phyloP scores from a whole-genome alignment of 64 coral and sea anemone species.

The Montipora efflorescens region DNA sequence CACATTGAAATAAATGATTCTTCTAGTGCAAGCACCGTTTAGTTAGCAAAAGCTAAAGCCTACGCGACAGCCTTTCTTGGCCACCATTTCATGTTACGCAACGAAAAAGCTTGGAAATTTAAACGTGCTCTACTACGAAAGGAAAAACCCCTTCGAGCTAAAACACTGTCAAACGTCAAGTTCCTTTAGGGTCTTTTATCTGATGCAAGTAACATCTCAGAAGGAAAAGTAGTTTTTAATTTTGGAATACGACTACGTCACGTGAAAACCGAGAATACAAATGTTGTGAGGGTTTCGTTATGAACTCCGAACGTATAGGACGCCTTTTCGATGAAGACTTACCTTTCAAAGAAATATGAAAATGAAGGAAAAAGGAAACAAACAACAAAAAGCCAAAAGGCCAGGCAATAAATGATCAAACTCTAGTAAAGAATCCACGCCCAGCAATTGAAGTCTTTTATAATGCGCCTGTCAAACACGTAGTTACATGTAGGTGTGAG shows the following conservation, averaged over 20 bases:
- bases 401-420: too few species aligned
- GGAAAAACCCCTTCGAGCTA: not conserved
- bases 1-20: not conserved
- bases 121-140: not conserved
- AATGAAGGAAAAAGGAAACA: too few species aligned
- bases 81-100: not conserved
- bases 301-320: too few species aligned
- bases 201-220: not conserved
- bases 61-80: too few species aligned
- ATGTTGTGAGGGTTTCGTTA: not conserved
- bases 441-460: too few species aligned
- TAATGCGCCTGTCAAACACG: too few species aligned
- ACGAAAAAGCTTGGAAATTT: not conserved
- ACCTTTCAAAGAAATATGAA: too few species aligned
- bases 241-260: slow-evolving; percentile 10
- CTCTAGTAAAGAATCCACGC: too few species aligned
- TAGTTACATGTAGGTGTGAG: too few species aligned
- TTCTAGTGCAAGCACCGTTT: slow-evolving; percentile 3
- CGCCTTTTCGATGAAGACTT: too few species aligned
- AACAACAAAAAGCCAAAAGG: too few species aligned
- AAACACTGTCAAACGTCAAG: slow-evolving; percentile 1
- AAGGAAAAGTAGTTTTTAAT: not conserved
- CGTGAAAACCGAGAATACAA: not conserved
- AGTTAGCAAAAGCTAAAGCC: not conserved
- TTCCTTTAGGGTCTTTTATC: not conserved